Conservation (phyloP, 2,797 vertebrate genomes). For the Myotis findleyi region DNA sequence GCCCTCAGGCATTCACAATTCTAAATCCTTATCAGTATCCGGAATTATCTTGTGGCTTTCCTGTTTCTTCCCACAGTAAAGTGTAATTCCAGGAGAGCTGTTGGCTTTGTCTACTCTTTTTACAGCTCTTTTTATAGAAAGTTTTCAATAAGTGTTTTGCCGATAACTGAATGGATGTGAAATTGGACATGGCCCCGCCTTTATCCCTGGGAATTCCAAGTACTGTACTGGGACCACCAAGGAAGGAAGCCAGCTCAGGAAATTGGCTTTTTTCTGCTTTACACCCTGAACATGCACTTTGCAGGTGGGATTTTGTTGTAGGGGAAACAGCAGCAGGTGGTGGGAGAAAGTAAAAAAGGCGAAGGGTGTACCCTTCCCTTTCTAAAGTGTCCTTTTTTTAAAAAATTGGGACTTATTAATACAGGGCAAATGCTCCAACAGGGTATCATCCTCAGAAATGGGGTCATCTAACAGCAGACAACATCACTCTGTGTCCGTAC, state of each 20-base stretch:
- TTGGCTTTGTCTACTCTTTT: not conserved
- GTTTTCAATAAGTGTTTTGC: not conserved
- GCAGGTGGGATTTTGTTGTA: not conserved
- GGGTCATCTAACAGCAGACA: not conserved
- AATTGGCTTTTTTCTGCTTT: not conserved
- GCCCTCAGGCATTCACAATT: not conserved
- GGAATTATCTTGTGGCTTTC: not conserved
- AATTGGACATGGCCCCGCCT: not conserved
- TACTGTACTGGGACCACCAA: too few relatives aligned
- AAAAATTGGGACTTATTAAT: not conserved
- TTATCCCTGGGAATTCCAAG: not conserved
- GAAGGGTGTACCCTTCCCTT: not conserved
- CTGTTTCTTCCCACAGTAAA: not conserved
- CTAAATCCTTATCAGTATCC: not conserved
- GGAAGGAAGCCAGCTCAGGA: not conserved
- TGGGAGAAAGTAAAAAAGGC: not conserved
- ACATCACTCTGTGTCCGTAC: too few relatives aligned
- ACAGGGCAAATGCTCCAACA: not conserved
- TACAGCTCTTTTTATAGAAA: not conserved
- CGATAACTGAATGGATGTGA: not conserved
- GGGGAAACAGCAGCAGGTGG: not conserved
- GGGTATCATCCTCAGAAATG: not conserved
- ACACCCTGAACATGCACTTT: not conserved
- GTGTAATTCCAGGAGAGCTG: not conserved
- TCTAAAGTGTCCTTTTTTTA: not conserved